Base-by-base conservation (phyloP, 2,113 vertebrate genomes). In the Bagarius yarrelli region DNA sequence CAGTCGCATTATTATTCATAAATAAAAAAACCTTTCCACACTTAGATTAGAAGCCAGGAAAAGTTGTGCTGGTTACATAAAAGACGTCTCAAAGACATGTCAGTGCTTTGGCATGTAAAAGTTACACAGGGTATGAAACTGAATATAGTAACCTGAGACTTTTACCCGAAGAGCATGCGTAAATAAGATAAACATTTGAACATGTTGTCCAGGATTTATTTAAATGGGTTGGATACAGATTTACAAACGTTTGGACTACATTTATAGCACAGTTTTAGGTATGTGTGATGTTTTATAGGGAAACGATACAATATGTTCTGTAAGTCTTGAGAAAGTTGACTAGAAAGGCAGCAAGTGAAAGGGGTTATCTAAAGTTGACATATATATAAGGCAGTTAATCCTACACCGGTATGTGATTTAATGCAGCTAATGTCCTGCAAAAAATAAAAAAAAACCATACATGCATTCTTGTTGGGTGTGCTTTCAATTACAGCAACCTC, bases 361-460 rank as follows among this genome's bases (percentile, higher is more conserved):
- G 83, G 18, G 55, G 34, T 72, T 75, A 69, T 82, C 61, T 60
- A 60, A 23, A 59, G 40, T 76, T 83, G 86, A 85, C 84, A 85
- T 88, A 83, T 77, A 85, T 61, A 78, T 86, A 85, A 86, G 85
- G 84, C 81, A 85, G 63, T 73, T 73, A 85, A 67, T 83, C 83
- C 86, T 85, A 84, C 83, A 86, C 82, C 83, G 82, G 61, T 76
- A 83, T 81, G 85, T 88, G 85, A 88, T 71, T 90, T 83, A 86
- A 64, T 73, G 80, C 63, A 76, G 64, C 64, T 66, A 76, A 79
- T 55, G 60, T 84, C 76, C 73, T 57, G 56, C 44, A 47, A 47
- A 47, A 47, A 47, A 3, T 4, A 3, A 40, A 6, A 4, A 81
- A 76, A 78, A 83, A 82, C 23, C 64, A 80, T 30, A 74, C 8